Base-by-base conservation (phyloP, 2,797 vertebrate species). In the Melanotaenia pygmaea region DNA sequence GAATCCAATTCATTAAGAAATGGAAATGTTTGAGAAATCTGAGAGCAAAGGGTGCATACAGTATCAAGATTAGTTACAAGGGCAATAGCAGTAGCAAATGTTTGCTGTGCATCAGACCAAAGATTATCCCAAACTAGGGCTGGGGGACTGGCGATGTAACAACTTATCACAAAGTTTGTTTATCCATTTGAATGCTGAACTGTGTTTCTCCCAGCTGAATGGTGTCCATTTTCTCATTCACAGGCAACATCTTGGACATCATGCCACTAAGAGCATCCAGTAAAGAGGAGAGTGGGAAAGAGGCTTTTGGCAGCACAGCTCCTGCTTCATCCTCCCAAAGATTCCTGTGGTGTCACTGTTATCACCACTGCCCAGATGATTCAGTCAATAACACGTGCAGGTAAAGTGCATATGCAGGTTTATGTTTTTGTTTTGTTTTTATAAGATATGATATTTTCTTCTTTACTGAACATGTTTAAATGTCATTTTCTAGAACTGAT, bases 351-450 rank as follows among this genome's bases (percentile, higher is more conserved):
- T 99, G 98, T 76, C 94, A 97, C 86, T 99, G 98, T 81, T 95
- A 97, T 69, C 96, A 98, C 84, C 95, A 98, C 66, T 99, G 98
- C 79, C 97, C 97, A 0, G 97, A 98, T 66, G 97, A 98, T 70
- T 96, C 96, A 0, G 93, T 92, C 83, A 99, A 99, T 89, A 97
- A 96, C 80, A 97, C 97, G 30, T 99, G 98, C 97, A 97, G 96
- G 97, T 98, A 11, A 54, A 66, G 85, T 87, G 7, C 9, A 30
- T 9, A 0, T 30, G 30, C 10, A 10, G 1, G 26, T 22, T 26
- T n/a, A 5, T 20, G 11, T 11, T 28, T 4, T 38, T 22, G 35
- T 4, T 34, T 59, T 24, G 47, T 62, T 56, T 61, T 50, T 32
- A 14, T 12, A 10, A 28, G 3, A 7, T 12, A 2, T 34, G 9